These are phyloP conservation scores for Entomyzon cyanotis DNA, from an alignment of 2,113 vertebrate species.

Conservation along the genomic window DNA sequence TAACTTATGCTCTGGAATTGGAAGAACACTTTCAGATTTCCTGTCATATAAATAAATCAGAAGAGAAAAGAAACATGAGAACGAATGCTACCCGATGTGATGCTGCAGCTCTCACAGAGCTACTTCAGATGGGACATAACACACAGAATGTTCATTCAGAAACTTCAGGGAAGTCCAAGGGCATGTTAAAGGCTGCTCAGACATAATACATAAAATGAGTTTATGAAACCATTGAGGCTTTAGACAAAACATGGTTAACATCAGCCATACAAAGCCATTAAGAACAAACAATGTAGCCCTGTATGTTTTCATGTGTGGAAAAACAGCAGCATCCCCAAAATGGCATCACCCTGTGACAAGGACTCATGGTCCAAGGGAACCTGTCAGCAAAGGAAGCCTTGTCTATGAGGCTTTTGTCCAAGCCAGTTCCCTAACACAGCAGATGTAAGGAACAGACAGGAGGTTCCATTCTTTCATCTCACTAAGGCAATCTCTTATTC, in stretches of 20 bases:
- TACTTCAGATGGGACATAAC: neutral
- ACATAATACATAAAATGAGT: neutral
- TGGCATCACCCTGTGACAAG: neutral
- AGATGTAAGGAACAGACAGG: neutral
- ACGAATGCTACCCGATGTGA: neutral
- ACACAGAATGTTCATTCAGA: neutral
- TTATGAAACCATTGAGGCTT: neutral
- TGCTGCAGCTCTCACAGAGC: neutral
- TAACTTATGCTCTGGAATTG: constrained; percentile 83
- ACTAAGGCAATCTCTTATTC: neutral
- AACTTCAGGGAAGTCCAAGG: neutral
- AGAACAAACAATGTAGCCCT: neutral
- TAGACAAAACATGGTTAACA: neutral
- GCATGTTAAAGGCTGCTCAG: neutral
- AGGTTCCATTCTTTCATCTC: neutral
- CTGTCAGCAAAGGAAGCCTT: neutral
- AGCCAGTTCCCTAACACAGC: neutral
- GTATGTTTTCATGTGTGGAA: neutral
- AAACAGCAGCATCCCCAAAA: neutral
- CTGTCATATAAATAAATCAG: constrained; percentile 60
- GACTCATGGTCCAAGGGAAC: neutral
- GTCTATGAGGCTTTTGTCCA: neutral
- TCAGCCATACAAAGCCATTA: neutral
- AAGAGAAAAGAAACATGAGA: neutral
- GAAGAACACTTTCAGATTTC: constrained; percentile 27